phyloP scores from a whole-genome alignment of 1,140 invertebrate genomes.

The Lasioglossum albipes region DNA sequence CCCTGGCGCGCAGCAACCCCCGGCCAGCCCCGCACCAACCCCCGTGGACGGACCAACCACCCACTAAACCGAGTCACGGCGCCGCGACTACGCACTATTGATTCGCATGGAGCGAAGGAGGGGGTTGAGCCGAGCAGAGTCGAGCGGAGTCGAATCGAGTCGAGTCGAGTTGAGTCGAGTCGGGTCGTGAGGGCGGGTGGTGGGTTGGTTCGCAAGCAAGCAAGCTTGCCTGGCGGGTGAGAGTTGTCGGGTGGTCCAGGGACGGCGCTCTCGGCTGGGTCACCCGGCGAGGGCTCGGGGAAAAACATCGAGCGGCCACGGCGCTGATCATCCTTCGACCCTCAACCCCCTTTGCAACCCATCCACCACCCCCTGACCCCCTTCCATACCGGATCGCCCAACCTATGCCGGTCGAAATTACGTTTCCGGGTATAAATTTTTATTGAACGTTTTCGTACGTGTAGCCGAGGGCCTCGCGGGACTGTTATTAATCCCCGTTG shows the following conservation, averaged over 20 bases:
- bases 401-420: not conserved
- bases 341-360: not conserved
- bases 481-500: slow-evolving; percentile 3
- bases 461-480: not conserved
- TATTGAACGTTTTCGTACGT: not conserved
- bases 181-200: slow-evolving; percentile 37
- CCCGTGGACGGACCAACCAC: slow-evolving; percentile 55
- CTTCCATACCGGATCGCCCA: not conserved
- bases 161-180: slow-evolving; percentile 11
- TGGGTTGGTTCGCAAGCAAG: slow-evolving; percentile 52
- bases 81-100: slow-evolving; percentile 77
- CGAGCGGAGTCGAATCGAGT: slow-evolving; percentile 35
- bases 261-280: slow-evolving; percentile 46
- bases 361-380: too few relatives aligned
- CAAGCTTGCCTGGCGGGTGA: slow-evolving; percentile 29
- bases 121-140: slow-evolving; percentile 44
- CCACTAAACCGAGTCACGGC: slow-evolving; percentile 68
- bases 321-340: slow-evolving; percentile 37
- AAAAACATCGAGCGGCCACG: slow-evolving; percentile 56
- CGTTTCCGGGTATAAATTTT: slow-evolving; percentile 16
- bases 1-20: not conserved
- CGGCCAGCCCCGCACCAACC: slow-evolving; percentile 13
- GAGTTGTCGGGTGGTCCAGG: slow-evolving; percentile 55
- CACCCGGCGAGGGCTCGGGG: slow-evolving; percentile 46
- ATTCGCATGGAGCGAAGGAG: slow-evolving; percentile 74